Percentiles rank a stretch among this genome's conserved stretches.
These are phyloP conservation scores for Datnioides undecimradiatus DNA, from an alignment of 2,113 vertebrate genomes.

Conservation along the genomic window DNA sequence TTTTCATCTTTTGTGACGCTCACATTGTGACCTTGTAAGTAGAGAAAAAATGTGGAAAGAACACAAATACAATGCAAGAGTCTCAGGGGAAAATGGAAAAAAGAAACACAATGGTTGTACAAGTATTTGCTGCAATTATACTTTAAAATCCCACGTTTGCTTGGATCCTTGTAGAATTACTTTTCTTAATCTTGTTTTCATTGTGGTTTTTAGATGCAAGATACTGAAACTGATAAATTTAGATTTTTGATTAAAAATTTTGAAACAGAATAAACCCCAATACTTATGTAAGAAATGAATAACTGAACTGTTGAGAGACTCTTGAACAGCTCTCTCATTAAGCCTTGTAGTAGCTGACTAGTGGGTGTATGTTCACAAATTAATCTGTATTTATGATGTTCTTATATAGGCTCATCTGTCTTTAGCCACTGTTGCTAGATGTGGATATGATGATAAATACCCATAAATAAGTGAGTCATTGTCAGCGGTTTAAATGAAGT, in stretches of 20 bases:
- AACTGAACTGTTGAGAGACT: background rate
- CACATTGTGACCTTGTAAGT: background rate
- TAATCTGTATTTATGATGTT: constrained; percentile 22
- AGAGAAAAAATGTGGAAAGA: background rate
- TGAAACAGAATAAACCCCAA: background rate
- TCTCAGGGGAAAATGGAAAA: background rate
- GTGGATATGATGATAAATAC: constrained; percentile 45
- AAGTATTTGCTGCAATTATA: background rate
- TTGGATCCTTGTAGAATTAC: background rate
- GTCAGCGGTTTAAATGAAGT: constrained; percentile 8
- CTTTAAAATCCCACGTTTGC: background rate
- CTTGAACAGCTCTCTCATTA: background rate
- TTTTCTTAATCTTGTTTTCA: too few species aligned
- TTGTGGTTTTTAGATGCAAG: background rate
- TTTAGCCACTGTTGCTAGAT: constrained; percentile 21
- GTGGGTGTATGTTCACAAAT: constrained; percentile 10
- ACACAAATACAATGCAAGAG: background rate
- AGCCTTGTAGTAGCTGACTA: constrained; percentile 4
- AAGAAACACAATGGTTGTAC: background rate
- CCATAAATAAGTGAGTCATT: constrained; percentile 14
- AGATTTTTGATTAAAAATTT: background rate
- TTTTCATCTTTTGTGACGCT: background rate
- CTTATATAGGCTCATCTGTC: constrained; percentile 10
- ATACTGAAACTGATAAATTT: background rate
- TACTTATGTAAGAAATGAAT: background rate